Conservation (phyloP, 2,797 vertebrate species). For the Premnoplex brunnescens region DNA sequence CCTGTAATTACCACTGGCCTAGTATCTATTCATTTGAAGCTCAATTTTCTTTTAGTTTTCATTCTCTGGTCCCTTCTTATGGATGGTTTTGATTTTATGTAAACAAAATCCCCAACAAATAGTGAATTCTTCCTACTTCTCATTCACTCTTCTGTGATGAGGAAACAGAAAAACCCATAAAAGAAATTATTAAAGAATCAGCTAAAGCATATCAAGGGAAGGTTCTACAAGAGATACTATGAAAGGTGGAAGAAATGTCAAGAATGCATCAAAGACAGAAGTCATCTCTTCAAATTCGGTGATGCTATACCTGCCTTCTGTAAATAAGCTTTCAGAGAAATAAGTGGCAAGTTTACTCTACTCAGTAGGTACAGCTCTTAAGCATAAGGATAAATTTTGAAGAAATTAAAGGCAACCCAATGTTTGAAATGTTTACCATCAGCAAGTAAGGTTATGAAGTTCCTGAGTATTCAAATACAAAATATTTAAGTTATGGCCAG, state of each 20-base stretch:
- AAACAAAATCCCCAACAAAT: neutral
- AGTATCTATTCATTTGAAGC: constrained; percentile 11
- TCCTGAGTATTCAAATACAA: neutral
- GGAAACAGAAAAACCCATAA: neutral
- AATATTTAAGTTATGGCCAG: neutral
- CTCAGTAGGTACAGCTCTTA: neutral
- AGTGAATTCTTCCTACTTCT: neutral
- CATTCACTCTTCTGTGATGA: neutral
- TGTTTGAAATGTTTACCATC: neutral
- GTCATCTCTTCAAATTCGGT: neutral
- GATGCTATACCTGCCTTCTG: neutral
- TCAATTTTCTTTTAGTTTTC: constrained; percentile 1
- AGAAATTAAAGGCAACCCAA: neutral
- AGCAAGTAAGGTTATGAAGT: neutral
- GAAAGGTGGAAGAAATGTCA: neutral
- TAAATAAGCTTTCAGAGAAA: neutral
- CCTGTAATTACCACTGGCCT: constrained; percentile 32
- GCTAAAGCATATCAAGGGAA: neutral
- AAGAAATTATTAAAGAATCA: neutral
- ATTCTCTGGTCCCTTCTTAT: neutral
- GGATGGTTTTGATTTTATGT: neutral
- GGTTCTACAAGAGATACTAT: neutral
- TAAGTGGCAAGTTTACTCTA: neutral
- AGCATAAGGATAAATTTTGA: neutral
- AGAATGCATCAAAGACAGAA: neutral